Base-by-base conservation (phyloP, 2,797 vertebrate genomes). In the Percopsis omiscomaycus region DNA sequence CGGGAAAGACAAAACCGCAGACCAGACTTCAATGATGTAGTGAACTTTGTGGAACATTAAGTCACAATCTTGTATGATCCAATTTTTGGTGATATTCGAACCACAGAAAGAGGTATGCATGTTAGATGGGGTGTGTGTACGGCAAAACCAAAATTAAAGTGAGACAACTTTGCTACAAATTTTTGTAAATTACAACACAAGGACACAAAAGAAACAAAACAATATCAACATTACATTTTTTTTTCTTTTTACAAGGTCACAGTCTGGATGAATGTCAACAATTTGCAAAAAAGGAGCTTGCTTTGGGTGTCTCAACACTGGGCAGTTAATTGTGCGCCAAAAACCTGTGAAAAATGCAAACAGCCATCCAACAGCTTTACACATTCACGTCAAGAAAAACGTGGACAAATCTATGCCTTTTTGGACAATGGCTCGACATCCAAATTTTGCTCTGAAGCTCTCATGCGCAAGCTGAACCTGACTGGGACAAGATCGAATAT, bases 21-120 rank as follows among this genome's bases (percentile, higher is more conserved):
- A 54, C 27, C 11, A 54, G 11, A 11, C 11, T 54, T 32, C 27
- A 12, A 29, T 30, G 28, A 54, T 27, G 52, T 54, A 12, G 52
- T 54, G 6, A 27, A 37, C 12, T 37, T 55, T 42, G 54, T 55
- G 29, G 54, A 55, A 55, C 29, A 30, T 55, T 27, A 55, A 29
- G 54, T 37, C 29, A 55, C 16, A 6, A 2, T 42, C n/a, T 57
- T 44, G 55, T 57, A 13, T 42, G 55, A 57, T 42, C 55, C 55
- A 42, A 6, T 44, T 44, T 57, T 57, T 16, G 55, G 55, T 14
- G 55, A 57, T 57, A 57, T 44, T 28, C 55, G 42, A 57, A 16
- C 5, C 1, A 10, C 13, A 8, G 55, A 57, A 57, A 44, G 55
- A 57, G n/a, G 29, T 15, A n/a, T 44, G 32, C 5, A 42, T 57